Conservation (phyloP, 2,888 invertebrate genomes). For the Sialis lutaria region DNA sequence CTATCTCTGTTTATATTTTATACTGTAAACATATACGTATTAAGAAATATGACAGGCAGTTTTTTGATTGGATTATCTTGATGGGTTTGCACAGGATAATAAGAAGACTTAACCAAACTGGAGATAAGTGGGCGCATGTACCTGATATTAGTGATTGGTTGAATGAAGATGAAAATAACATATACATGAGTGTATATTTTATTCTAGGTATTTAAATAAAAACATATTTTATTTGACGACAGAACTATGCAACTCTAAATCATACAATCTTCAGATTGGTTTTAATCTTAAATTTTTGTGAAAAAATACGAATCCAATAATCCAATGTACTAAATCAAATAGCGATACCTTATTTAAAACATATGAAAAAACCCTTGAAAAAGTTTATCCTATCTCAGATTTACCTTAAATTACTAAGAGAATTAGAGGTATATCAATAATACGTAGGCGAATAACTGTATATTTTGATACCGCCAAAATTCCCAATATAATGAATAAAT, state of each 20-base stretch:
- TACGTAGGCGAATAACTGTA: no score
- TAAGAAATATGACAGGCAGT: slow-evolving; percentile 3
- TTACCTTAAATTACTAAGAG: no score
- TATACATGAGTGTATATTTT: slow-evolving; percentile 20
- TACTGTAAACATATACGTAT: slow-evolving; percentile 3
- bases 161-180: slow-evolving; percentile 32
- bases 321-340: no score
- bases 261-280: not conserved
- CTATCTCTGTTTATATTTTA: slow-evolving; percentile 18
- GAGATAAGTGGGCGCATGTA: slow-evolving; percentile 66
- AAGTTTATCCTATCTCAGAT: no score
- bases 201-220: slow-evolving; percentile 10
- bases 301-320: no score
- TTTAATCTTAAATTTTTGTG: no score
- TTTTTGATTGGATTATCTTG: slow-evolving; percentile 14
- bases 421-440: no score
- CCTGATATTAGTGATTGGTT: slow-evolving; percentile 63
- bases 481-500: no score
- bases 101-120: slow-evolving; percentile 68
- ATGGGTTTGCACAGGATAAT: slow-evolving; percentile 36
- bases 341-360: no score
- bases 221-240: not conserved
- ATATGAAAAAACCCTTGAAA: no score
- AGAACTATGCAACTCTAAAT: not conserved
- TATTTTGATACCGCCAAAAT: no score